Evolutionary conservation across 2,113 vertebrate genomes (phyloP).

Genomic region (Cheirogaleus medius): DNA sequence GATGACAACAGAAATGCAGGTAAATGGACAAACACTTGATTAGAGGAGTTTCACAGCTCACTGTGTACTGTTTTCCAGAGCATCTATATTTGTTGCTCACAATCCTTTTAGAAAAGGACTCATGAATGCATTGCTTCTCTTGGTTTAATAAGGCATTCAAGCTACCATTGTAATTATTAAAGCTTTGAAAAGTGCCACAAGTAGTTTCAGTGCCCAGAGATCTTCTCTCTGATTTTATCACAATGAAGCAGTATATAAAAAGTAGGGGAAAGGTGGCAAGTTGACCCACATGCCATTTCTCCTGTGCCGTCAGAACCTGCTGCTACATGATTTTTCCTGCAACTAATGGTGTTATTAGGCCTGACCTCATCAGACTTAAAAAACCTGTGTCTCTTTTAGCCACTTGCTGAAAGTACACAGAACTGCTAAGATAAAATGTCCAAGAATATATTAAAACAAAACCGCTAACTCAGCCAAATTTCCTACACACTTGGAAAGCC

Average conservation of each 20-base stretch:
- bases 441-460: constrained; percentile 73
- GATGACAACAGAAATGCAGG: neutral
- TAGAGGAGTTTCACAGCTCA: neutral
- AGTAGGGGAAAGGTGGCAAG: neutral
- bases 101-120: constrained; percentile 9
- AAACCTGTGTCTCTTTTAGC: constrained; percentile 52
- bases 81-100: neutral
- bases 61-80: neutral
- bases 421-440: constrained; percentile 63
- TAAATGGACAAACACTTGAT: neutral
- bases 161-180: neutral
- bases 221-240: neutral
- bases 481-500: constrained; percentile 58
- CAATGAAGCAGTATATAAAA: neutral
- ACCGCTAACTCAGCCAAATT: constrained; percentile 56
- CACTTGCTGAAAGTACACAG: constrained; percentile 55
- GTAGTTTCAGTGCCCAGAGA: neutral
- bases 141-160: constrained; percentile 15
- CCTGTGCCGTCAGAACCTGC: neutral
- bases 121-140: neutral
- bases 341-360: neutral
- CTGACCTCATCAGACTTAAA: constrained; percentile 4
- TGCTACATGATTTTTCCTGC: neutral
- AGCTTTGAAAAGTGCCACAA: neutral
- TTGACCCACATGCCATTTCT: neutral